These are phyloP conservation scores for Drosophila sordidula DNA, from an alignment of 2,888 invertebrate genomes.

Conservation along the genomic window DNA sequence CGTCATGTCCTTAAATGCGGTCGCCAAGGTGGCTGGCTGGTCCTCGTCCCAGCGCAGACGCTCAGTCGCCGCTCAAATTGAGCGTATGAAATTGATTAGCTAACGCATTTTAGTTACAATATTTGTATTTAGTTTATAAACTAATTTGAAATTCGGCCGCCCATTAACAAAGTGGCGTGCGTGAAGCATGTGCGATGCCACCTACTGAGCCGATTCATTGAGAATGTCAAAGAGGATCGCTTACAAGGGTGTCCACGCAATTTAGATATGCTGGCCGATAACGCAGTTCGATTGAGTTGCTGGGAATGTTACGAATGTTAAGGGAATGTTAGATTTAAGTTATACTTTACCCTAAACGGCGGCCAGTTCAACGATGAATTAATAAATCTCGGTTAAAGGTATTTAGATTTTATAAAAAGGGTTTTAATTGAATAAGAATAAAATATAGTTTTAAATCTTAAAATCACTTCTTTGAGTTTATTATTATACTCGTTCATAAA, in stretches of 20 bases:
- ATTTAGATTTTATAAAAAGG: too few species aligned
- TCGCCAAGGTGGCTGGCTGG: slow-evolving; percentile 66
- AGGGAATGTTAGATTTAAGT: too few species aligned
- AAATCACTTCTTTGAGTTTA: too few species aligned
- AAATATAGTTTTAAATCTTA: too few species aligned
- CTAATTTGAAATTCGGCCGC: slow-evolving; percentile 57
- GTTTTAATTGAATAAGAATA: too few species aligned
- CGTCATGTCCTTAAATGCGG: slow-evolving; percentile 65
- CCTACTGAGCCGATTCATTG: slow-evolving; percentile 57
- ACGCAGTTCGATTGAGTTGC: not conserved
- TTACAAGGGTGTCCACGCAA: not conserved
- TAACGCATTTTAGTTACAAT: slow-evolving; percentile 70
- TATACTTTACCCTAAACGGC: not conserved
- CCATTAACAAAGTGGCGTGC: slow-evolving; percentile 55
- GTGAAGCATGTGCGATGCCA: slow-evolving; percentile 56
- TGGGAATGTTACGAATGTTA: not conserved
- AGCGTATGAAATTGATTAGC: slow-evolving; percentile 78
- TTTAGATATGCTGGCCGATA: slow-evolving; percentile 24
- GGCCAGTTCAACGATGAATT: not conserved
- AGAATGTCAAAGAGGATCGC: slow-evolving; percentile 3
- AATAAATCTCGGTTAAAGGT: not conserved
- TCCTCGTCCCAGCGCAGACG: slow-evolving; percentile 54
- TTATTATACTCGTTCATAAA: too few species aligned
- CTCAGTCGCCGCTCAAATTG: slow-evolving; percentile 74
- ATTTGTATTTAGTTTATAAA: slow-evolving; percentile 75